Evolutionary conservation across 1,140 invertebrate genomes (phyloP), one percentile per base, ranked within the genome.

Genomic region (Diorhabda carinulata): DNA sequence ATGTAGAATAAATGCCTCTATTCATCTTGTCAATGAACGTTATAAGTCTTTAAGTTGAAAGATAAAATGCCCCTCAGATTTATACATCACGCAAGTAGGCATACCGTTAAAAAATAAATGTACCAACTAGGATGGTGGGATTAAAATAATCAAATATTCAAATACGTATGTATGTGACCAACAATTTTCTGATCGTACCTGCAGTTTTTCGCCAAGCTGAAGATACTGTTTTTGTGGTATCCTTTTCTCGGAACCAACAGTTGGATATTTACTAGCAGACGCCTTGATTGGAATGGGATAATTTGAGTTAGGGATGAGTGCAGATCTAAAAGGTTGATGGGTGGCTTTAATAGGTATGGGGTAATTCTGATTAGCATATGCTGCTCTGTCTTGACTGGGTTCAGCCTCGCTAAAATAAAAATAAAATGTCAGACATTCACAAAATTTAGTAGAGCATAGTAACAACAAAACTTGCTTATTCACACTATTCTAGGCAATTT

Each of bases 301-400:
- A 63, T 70, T 43, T 61, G 64, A 6, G 25, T 60, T 42, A 56
- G 65, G 57, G 10, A 59, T 56, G 42, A 59, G 4, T 43, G 58
- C 59, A 5, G 65, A 25, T 42, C 25, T 66, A 8, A 52, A 8
- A 52, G 47, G 47, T 41, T 63, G 42, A 3, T 25, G 64, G 2
- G 57, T 25, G 6, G 10, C 45, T 52, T 41, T 47, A 41, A 60
- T 44, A 2, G 61, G 68, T 45, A 70, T 4, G 3, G 72, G 73
- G 60, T 73, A 74, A 62, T 73, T 76, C 7, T 73, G 69, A 25
- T 76, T 71, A 6, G 64, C 70, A 61, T 79, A 79, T 9, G 75
- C 72, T 43, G 68, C 68, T 69, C 76, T 69, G 7, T 72, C 75
- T 72, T 79, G 78, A 8, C 71, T 76, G 8, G 73, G 71, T 58